Evolutionary conservation across 2,888 invertebrate species (phyloP).

Genomic region (Trissolcus brochymenae): DNA sequence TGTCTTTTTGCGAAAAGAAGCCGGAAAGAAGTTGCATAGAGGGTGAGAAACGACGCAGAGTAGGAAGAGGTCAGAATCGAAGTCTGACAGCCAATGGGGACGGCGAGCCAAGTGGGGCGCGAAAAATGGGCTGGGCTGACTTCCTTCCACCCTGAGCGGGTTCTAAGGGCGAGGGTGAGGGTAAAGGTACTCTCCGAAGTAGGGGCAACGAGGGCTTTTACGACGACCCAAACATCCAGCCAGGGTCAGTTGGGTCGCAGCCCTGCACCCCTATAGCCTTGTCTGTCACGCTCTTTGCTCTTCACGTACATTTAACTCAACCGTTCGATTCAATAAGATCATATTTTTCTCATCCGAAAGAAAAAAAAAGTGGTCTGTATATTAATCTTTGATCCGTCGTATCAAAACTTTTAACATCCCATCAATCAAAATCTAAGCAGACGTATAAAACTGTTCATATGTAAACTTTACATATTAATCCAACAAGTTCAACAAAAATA

Average conservation of each 20-base stretch:
- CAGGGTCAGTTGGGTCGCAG: slow-evolving; percentile 75
- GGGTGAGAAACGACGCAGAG: slow-evolving; percentile 60
- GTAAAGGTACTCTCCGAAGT: slow-evolving; percentile 68
- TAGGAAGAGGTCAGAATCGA: slow-evolving; percentile 70
- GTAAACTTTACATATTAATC: background rate
- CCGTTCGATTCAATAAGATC: slow-evolving; percentile 48
- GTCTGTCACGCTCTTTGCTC: slow-evolving; percentile 65
- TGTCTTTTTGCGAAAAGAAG: slow-evolving; percentile 50
- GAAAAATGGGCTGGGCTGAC: slow-evolving; percentile 74
- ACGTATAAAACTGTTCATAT: background rate
- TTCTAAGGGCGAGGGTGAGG: slow-evolving; percentile 68
- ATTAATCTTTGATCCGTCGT: background rate
- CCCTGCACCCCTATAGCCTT: slow-evolving; percentile 71
- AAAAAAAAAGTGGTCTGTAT: slow-evolving; percentile 1
- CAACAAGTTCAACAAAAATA: background rate
- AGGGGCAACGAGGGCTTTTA: slow-evolving; percentile 69
- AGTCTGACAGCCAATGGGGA: slow-evolving; percentile 73
- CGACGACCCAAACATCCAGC: slow-evolving; percentile 70
- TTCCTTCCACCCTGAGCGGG: slow-evolving; percentile 68
- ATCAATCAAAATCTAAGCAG: background rate
- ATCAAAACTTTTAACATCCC: background rate
- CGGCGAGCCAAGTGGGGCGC: slow-evolving; percentile 74
- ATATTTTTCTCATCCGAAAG: slow-evolving; percentile 44
- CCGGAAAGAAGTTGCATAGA: slow-evolving; percentile 48
- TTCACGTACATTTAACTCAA: slow-evolving; percentile 56